phyloP scores from a whole-genome alignment of 2,113 vertebrate species.

The Pao palembangensis region DNA sequence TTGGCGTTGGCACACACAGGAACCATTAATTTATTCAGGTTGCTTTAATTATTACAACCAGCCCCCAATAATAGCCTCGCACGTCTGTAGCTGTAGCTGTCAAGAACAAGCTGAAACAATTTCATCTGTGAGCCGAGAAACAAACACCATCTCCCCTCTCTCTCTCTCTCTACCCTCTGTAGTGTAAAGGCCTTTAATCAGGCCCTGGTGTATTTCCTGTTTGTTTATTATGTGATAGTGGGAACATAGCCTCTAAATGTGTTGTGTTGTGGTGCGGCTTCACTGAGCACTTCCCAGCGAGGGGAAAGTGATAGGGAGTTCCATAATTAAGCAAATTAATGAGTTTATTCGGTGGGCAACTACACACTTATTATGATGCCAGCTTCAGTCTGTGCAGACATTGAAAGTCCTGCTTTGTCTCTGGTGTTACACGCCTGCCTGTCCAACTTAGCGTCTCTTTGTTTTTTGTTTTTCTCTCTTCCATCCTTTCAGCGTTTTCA shows the following conservation, averaged over 20 bases:
- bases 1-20: conserved; percentile 14
- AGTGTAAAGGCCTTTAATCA: conserved; percentile 73
- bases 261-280: conserved; percentile 62
- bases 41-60: conserved; percentile 76
- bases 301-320: conserved; percentile 73
- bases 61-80: conserved; percentile 51
- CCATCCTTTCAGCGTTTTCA: conserved; percentile 30
- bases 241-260: conserved; percentile 66
- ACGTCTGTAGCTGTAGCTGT: conserved; percentile 69
- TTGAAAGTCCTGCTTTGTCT: conserved; percentile 64
- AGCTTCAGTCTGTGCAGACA: conserved; percentile 60
- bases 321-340: conserved; percentile 81
- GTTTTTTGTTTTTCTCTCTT: conserved; percentile 11
- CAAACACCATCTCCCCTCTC: conserved; percentile 51
- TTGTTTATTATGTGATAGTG: conserved; percentile 76
- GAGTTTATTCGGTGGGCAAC: conserved; percentile 72
- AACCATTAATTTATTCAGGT: conserved; percentile 72
- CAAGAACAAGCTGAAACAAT: conserved; percentile 77
- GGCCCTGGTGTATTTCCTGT: conserved; percentile 72
- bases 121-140: conserved; percentile 67
- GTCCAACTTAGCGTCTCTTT: conserved; percentile 40
- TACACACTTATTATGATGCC: conserved; percentile 64
- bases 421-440: conserved; percentile 33
- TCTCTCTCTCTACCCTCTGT: conserved; percentile 42
- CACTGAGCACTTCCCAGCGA: conserved; percentile 54